Evolutionary conservation across 1,140 invertebrate species (phyloP), one percentile per base, ranked within the genome.

Genomic region (Zaprionus taronus): DNA sequence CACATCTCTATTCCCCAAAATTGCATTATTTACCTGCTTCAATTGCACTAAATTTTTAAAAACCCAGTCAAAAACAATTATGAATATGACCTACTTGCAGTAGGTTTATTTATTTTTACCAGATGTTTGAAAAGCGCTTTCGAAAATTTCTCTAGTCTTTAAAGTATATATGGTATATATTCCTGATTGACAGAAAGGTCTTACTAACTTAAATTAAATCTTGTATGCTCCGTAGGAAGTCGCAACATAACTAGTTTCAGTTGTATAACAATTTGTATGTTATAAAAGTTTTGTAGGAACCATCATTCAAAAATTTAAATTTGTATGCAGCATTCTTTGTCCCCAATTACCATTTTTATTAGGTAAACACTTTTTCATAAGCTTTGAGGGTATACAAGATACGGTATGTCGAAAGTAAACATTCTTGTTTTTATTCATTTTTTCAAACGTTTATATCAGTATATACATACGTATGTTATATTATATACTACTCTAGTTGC

Each of bases 1-100:
- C 41, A 41, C 41, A 26, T 57, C 26, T 49, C 56, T 74, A 56
- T 56, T n/a, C 15, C n/a, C 17, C 17, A 28, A n/a, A 56, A 31
- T 28, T n/a, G 6, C 6, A 24, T 56, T 38, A 55, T 60, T 34
- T 62, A 36, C 20, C 36, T 6, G 62, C 28, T 53, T 65, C 34
- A 38, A 38, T 55, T 53, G n/a, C 5, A 34, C 22, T 26, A 17
- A 34, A 31, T 49, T 9, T 44, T 34, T 22, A 56, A 36, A 15
- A 20, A 51, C 20, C 11, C 15, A 47, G 12, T 31, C 31, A 9
- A 60, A 20, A 44, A 11, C 22, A 4, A 47, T 49, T 49, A 49
- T 11, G 47, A 51, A 47, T 47, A 17, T n/a, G 5, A 26, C 24
- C 24, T 26, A 2, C n/a, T 41, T 6, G 15, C 38, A 47, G 7